phyloP scores from a whole-genome alignment of 1,140 invertebrate species.

The Phthorimaea operculella region DNA sequence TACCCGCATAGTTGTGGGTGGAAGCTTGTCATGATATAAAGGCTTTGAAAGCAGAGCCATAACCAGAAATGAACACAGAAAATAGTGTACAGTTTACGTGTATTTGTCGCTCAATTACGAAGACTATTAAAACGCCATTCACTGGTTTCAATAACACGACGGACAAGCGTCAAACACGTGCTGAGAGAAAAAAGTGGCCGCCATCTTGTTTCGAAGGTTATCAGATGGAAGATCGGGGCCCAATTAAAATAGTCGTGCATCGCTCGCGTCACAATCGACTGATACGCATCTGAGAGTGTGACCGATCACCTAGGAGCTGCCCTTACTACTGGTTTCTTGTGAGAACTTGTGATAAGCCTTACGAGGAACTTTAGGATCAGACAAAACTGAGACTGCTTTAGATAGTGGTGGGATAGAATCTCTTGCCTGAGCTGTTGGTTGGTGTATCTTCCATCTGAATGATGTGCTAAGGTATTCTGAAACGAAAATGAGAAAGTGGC shows the following conservation, averaged over 20 bases:
- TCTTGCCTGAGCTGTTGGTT: too few species aligned
- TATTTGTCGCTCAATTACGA: too few species aligned
- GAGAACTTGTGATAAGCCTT: background rate
- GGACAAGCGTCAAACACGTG: conserved; percentile 52
- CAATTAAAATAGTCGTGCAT: conserved; percentile 68
- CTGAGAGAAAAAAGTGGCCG: conserved; percentile 44
- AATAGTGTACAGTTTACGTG: too few species aligned
- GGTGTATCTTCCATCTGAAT: too few species aligned
- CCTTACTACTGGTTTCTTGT: conserved; percentile 12
- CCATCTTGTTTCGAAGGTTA: conserved; percentile 55
- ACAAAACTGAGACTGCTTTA: too few species aligned
- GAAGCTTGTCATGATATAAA: conserved; percentile 3
- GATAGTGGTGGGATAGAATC: too few species aligned
- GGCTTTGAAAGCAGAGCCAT: background rate
- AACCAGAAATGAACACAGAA: too few species aligned
- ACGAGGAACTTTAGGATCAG: background rate
- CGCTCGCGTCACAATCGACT: conserved; percentile 56
- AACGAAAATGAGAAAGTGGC: too few species aligned
- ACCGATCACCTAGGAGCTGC: conserved; percentile 51
- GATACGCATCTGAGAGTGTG: conserved; percentile 54
- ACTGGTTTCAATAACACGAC: conserved; percentile 18
- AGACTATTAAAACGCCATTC: conserved; percentile 2
- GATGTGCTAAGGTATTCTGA: too few species aligned
- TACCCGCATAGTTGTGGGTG: conserved; percentile 2
- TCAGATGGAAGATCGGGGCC: conserved; percentile 54